Evolutionary conservation across 2,113 vertebrate species (phyloP), one percentile per base, ranked within the genome.

Genomic region (Nansenia antarctica): DNA sequence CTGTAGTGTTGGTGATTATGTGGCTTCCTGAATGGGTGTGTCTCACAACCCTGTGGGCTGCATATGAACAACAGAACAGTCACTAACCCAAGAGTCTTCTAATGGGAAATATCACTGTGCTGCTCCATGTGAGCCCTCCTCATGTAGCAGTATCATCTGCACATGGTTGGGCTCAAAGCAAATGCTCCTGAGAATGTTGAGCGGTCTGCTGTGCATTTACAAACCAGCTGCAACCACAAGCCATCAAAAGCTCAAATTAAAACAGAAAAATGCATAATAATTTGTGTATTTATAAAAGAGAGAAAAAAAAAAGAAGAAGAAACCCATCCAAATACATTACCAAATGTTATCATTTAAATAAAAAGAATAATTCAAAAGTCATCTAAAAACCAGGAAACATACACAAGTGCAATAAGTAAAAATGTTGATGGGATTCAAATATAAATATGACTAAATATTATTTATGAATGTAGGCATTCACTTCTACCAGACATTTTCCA

Each of bases 401-500:
- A 42, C 65, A 71, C 31, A 65, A 53, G 52, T 82, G 75, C 53
- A 81, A 79, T 79, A 73, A 73, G 53, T 55, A 34, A 70, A 58
- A 72, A 49, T 24, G 45, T 8, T 3, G 0, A 49, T 49, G 15
- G n/a, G n/a, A 49, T 22, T 49, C 45, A 15, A 14, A n/a, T n/a
- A n/a, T n/a, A n/a, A n/a, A n/a, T n/a, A n/a, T n/a, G n/a, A n/a
- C n/a, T n/a, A n/a, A n/a, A n/a, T n/a, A n/a, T n/a, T n/a, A n/a
- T n/a, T n/a, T n/a, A n/a, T n/a, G n/a, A n/a, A n/a, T n/a, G 20
- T 49, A 20, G 15, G 7, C 15, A 49, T 49, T 6, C 8, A 20
- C 3, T 49, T 49, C 6, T 20, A 49, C 20, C 45, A 49, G 20
- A 49, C 45, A 49, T 49, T 49, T 1, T 20, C 45, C 20, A 2